Percentiles rank a stretch among this genome's conserved stretches.
Conservation (phyloP, 2,113 vertebrate genomes). For the Campylomormyrus tamandua region DNA sequence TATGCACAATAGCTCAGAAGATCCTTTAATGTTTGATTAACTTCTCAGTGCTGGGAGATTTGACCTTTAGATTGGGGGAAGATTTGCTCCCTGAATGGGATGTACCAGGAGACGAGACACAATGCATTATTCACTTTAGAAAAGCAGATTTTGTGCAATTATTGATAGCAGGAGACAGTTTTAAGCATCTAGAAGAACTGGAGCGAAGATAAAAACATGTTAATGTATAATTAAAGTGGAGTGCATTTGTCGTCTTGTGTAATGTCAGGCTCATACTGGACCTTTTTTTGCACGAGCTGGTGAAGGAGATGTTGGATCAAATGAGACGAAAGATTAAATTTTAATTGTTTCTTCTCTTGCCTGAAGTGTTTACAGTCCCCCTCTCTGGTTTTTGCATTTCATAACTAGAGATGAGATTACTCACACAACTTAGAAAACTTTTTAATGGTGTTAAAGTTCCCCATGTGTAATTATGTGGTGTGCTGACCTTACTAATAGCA, state of each 20-base stretch:
- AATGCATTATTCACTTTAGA: conserved; percentile 5
- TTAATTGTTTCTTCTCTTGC: conserved; percentile 4
- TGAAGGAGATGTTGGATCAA: neutral
- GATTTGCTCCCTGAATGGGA: neutral
- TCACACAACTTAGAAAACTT: neutral
- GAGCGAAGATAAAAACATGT: neutral
- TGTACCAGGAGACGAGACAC: neutral
- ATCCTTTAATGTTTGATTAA: neutral
- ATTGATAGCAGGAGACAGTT: neutral
- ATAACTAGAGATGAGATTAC: neutral
- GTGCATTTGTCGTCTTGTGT: neutral
- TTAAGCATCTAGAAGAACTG: neutral
- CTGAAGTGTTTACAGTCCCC: neutral
- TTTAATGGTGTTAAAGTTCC: neutral
- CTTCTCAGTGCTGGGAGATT: neutral
- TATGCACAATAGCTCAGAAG: neutral
- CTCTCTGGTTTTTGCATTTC: neutral
- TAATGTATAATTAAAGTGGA: neutral
- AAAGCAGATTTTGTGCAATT: neutral
- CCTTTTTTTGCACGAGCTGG: neutral
- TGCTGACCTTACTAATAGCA: no score
- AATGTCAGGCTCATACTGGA: neutral
- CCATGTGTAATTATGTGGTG: neutral
- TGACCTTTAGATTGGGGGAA: neutral
- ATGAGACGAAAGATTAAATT: neutral